phyloP scores from a whole-genome alignment of 2,888 invertebrate genomes.

The Eristalinus aeneus region DNA sequence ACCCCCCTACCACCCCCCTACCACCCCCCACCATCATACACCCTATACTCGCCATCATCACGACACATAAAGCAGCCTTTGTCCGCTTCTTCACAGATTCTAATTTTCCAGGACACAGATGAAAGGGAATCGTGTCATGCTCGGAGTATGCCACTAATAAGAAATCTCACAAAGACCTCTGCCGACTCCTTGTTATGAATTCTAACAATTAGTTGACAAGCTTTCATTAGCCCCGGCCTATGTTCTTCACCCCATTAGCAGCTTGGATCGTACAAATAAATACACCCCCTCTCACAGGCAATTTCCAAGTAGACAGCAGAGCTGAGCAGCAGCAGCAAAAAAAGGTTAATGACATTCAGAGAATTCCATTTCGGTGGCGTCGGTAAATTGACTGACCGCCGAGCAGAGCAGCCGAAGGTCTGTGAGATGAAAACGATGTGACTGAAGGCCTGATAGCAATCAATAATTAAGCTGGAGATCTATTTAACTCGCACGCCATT shows the following conservation, averaged over 20 bases:
- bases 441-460: constrained; percentile 39
- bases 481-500: constrained; percentile 16
- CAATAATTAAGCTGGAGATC: constrained; percentile 37
- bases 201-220: constrained; percentile 14
- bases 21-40: background rate
- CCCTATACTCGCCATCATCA: background rate
- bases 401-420: background rate
- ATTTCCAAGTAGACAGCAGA: background rate
- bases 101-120: background rate
- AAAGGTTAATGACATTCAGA: constrained; percentile 8
- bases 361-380: background rate
- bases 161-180: background rate
- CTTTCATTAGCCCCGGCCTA: constrained; percentile 1
- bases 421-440: constrained; percentile 32
- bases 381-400: background rate
- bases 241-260: background rate
- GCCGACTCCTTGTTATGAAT: background rate
- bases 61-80: background rate
- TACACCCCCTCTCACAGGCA: background rate
- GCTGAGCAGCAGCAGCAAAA: background rate
- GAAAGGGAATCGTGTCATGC: background rate
- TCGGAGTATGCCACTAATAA: background rate
- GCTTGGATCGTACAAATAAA: background rate
- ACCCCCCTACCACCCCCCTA: background rate
- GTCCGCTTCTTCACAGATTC: background rate